phyloP scores from a whole-genome alignment of 2,113 vertebrate genomes.

The Tychaedon coryphoeus region DNA sequence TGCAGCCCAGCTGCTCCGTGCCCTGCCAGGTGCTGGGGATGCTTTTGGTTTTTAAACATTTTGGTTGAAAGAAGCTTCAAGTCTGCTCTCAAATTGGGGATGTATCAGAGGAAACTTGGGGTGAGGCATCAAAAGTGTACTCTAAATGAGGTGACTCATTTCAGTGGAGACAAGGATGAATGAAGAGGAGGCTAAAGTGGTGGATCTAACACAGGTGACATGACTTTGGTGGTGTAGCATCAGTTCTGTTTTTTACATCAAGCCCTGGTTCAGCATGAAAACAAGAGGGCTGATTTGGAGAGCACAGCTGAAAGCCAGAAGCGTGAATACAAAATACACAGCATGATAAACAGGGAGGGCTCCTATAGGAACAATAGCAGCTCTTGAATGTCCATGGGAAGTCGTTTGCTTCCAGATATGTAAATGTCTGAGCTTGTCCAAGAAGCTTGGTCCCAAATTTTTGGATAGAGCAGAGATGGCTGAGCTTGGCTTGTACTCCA shows the following conservation, averaged over 20 bases:
- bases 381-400: neutral
- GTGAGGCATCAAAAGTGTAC: neutral
- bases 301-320: neutral
- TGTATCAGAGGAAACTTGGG: neutral
- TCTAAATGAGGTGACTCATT: neutral
- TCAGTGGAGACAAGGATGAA: neutral
- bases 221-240: neutral
- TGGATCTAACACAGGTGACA: neutral
- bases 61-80: neutral
- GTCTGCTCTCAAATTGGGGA: neutral
- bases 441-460: neutral
- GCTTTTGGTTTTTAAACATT: conserved; percentile 11
- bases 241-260: neutral
- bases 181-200: neutral
- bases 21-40: conserved; percentile 5
- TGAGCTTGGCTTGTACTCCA: neutral
- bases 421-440: neutral
- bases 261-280: neutral
- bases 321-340: neutral
- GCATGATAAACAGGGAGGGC: neutral
- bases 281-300: neutral
- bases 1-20: neutral
- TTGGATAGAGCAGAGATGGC: neutral
- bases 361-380: neutral
- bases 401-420: neutral